Evolutionary conservation across 2,888 invertebrate species (phyloP), one percentile per base, ranked within the genome.

Genomic region (Andrena dorsata): DNA sequence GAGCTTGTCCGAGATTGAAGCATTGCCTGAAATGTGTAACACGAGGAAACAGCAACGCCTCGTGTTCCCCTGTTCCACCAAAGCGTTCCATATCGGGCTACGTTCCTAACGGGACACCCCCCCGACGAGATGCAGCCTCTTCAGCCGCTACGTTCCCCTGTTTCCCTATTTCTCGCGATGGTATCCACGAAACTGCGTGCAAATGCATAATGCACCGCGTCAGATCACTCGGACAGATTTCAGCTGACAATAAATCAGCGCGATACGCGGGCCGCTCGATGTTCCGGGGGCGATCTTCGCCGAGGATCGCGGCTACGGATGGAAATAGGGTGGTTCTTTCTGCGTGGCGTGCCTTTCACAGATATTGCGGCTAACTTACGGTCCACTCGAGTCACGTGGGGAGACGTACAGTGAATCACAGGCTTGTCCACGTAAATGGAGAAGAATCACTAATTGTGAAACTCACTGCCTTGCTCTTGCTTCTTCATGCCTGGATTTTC

Each of bases 51-150:
- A 64, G 28, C 10, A 53, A 7, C 6, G 72, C 71, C 28, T 65
- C 51, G 56, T 64, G 69, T 78, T 78, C 30, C 63, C 56, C 7
- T 63, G 49, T 82, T 80, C 64, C 71, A 28, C 72, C 81, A 66
- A 84, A 83, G 78, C 84, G 72, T 80, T 81, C 76, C 74, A 73
- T 76, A 76, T 85, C 85, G 66, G 76, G 68, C 47, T 3, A 47
- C 32, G 77, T 73, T 68, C 30, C 63, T 83, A 82, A 83, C 82
- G 85, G 74, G 61, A 84, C 49, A 47, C 66, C 53, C 56, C 41
- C 30, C 8, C 26, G 32, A 56, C 16, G 26, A 49, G 28, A 2
- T 51, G 56, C 30, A 16, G 6, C 23, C 2, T 32, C 13, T 23
- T 16, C 47, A 47, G 26, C 47, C 35, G 23, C 6, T 47, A 28